A percentile compares a stretch with the other conserved stretches of the same genome.
These are phyloP conservation scores for Fissipunctia ypsillon DNA, from an alignment of 2,888 invertebrate species.

Conservation along the genomic window DNA sequence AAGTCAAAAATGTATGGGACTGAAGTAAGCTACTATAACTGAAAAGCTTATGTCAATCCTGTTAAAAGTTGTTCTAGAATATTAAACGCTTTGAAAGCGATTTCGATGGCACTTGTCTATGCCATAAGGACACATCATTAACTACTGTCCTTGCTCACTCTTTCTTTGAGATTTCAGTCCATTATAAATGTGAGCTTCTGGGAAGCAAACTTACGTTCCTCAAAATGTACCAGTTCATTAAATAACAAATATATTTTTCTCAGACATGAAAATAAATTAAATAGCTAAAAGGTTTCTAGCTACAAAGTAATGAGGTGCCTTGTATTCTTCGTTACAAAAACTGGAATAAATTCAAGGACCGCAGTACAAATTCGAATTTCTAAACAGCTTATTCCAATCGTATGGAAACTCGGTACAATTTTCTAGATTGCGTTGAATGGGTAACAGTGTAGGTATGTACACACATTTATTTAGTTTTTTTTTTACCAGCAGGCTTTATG, in stretches of 20 bases:
- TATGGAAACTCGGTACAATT: slow-evolving; percentile 13
- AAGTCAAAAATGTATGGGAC: too few relatives aligned
- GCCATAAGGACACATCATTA: neutral
- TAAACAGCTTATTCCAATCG: neutral
- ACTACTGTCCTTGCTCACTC: neutral
- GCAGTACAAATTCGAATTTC: slow-evolving; percentile 3
- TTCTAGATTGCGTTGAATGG: slow-evolving; percentile 17
- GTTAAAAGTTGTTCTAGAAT: neutral
- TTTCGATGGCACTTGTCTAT: neutral
- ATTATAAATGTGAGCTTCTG: neutral
- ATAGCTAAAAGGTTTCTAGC: slow-evolving; percentile 6
- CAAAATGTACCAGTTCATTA: neutral
- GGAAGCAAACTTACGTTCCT: neutral
- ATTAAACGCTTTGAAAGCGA: neutral
- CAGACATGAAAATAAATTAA: slow-evolving; percentile 15
- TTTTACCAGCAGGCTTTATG: too few relatives aligned
- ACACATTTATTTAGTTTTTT: neutral
- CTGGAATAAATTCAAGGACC: slow-evolving; percentile 9
- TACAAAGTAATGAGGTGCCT: slow-evolving; percentile 16
- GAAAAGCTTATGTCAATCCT: neutral
- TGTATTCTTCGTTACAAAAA: slow-evolving; percentile 19
- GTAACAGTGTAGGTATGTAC: neutral
- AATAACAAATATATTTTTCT: neutral
- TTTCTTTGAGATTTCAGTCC: neutral
- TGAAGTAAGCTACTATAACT: too few relatives aligned